Base-by-base conservation (phyloP, 2,888 invertebrate genomes). In the Corbicula japonica region DNA sequence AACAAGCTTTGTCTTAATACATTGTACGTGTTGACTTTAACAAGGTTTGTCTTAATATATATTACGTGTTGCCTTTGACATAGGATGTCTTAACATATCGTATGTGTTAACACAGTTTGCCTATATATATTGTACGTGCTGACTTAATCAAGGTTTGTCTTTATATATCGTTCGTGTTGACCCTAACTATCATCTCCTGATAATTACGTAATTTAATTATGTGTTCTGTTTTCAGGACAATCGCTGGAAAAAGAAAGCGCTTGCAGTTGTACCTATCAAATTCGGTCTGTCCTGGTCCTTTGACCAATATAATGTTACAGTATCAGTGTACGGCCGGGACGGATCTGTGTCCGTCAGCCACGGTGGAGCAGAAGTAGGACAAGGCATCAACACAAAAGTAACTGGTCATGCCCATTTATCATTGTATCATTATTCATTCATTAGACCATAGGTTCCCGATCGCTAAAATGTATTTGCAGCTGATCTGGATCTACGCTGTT, bases 321-420 rank as follows among this genome's bases (percentile, higher is more conserved):
- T 63, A 8, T 10, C 48, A 1, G 21, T 63, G 18, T 63, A 32
- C 15, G 63, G 63, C 18, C 15, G 23, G 21, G 63, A 63, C 34
- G 63, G 63, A 2, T 32, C 63, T 2, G 63, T 63, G 32, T 12
- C 6, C 21, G 63, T 63, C 12, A 46, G 2, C 15, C 46, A 46
- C 18, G 63, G 63, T 6, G 63, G 63, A 1, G 23, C 38, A n/a
- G 63, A 63, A 63, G 3, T 1, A 1, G 63, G 63, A n/a, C 63
- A 63, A 34, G 63, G 63, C n/a, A 63, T 63, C 15, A 63, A 63
- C 48, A 63, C 63, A 48, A 63, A 63, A 46, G 63, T 63, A n/a
- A n/a, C n/a, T n/a, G n/a, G n/a, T n/a, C n/a, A n/a, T n/a, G n/a
- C n/a, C n/a, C n/a, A n/a, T n/a, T n/a, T n/a, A n/a, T n/a, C n/a